Conservation (phyloP, 2,113 vertebrate species). For the Otus sunia region DNA sequence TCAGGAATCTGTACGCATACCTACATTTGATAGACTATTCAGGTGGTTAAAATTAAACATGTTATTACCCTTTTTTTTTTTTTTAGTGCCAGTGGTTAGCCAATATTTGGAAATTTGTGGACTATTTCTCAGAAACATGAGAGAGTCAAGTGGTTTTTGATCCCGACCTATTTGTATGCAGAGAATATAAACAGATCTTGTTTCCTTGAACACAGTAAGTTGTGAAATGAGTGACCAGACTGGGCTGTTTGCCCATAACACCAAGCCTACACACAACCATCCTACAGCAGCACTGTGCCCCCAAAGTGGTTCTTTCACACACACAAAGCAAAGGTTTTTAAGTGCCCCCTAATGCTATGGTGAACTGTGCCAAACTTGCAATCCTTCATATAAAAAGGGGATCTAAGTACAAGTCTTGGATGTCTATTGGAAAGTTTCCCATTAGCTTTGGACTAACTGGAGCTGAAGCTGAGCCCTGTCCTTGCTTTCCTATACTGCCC, state of each 20-base stretch:
- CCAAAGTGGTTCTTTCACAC: background rate
- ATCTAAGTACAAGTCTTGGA: background rate
- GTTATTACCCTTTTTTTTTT: background rate
- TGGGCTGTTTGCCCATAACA: background rate
- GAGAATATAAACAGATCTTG: background rate
- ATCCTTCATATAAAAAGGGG: background rate
- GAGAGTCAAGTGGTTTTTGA: background rate
- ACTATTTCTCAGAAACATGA: background rate
- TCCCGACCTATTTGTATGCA: background rate
- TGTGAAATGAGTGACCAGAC: background rate
- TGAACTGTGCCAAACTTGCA: background rate
- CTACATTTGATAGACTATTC: background rate
- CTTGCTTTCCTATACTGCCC: background rate
- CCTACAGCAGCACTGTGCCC: background rate
- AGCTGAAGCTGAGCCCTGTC: background rate
- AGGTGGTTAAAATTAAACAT: constrained; percentile 17
- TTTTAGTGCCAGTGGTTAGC: background rate
- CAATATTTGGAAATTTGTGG: background rate
- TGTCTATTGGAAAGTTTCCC: background rate
- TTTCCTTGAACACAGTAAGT: background rate
- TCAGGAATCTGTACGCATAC: background rate
- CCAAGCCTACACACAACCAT: background rate
- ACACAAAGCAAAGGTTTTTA: background rate
- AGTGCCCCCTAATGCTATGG: background rate
- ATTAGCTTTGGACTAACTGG: background rate